Evolutionary conservation across 2,888 invertebrate species (phyloP).

Genomic region (Ligdia adustata): DNA sequence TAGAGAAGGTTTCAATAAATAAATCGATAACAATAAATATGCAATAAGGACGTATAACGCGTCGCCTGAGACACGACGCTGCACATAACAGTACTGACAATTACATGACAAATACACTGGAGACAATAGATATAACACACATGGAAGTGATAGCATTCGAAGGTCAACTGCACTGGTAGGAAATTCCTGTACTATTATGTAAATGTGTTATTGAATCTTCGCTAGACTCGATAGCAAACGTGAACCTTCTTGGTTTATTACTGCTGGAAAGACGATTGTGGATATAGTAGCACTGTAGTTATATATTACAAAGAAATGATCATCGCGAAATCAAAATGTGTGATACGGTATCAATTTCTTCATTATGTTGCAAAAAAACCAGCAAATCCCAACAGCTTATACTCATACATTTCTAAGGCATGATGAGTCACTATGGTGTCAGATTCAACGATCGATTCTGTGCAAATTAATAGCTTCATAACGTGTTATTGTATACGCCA

Average conservation of each 20-base stretch:
- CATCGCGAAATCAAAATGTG: too few species aligned
- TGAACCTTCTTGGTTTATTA: too few species aligned
- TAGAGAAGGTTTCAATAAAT: too few species aligned
- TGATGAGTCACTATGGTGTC: constrained; percentile 13
- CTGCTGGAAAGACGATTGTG: too few species aligned
- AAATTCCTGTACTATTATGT: too few species aligned
- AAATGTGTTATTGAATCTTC: too few species aligned
- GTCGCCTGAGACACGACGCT: constrained; percentile 38
- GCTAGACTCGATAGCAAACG: too few species aligned
- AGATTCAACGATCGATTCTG: constrained; percentile 27
- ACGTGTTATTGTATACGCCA: constrained; percentile 13
- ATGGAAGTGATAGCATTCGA: constrained; percentile 36
- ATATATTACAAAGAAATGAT: too few species aligned
- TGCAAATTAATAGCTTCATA: constrained; percentile 27
- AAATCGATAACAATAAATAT: constrained; percentile 19
- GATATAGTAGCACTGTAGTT: too few species aligned
- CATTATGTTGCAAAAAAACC: too few species aligned
- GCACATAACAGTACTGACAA: constrained; percentile 36
- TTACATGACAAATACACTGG: constrained; percentile 36
- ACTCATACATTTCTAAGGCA: background rate
- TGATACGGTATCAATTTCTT: too few species aligned
- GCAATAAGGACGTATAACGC: constrained; percentile 28
- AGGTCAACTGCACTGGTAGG: constrained; percentile 30
- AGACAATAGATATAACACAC: constrained; percentile 45
- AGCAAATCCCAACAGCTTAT: too few species aligned